These are phyloP conservation scores for Stegophylla sp. DNA, from an alignment of 2,888 invertebrate genomes.

Conservation along the genomic window DNA sequence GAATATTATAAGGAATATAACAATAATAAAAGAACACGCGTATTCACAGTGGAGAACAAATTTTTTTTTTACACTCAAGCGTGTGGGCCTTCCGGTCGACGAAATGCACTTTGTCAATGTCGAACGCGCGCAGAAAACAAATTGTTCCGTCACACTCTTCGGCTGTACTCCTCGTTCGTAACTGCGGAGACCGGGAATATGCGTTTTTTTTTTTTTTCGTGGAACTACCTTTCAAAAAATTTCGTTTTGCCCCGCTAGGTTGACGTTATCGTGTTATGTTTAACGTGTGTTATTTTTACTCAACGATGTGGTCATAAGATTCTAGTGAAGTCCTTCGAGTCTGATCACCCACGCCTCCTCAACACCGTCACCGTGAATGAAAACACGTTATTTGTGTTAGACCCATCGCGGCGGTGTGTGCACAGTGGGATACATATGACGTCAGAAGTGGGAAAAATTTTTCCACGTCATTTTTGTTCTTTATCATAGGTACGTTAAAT, in stretches of 20 bases:
- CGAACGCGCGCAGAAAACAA: constrained; percentile 24
- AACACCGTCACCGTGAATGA: not conserved
- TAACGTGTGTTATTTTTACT: constrained; percentile 7
- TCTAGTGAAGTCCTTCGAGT: not conserved
- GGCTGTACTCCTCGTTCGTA: not conserved
- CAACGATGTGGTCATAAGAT: not conserved
- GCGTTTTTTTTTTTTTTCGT: constrained; percentile 3
- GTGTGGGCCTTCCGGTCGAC: not conserved
- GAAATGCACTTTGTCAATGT: constrained; percentile 47
- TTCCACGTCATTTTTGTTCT: too few relatives aligned
- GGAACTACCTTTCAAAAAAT: not conserved
- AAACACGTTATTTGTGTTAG: too few relatives aligned
- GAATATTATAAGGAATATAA: not conserved
- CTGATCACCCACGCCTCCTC: not conserved
- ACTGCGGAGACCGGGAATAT: not conserved
- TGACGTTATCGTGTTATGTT: constrained; percentile 9
- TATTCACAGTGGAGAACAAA: not conserved
- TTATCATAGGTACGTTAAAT: too few relatives aligned
- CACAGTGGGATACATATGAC: too few relatives aligned
- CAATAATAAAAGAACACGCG: not conserved
- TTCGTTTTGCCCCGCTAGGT: not conserved
- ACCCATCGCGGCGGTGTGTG: too few relatives aligned
- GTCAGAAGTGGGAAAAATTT: too few relatives aligned
- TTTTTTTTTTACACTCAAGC: not conserved
- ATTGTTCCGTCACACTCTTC: not conserved